Conservation (phyloP, 2,113 vertebrate species). For the Melozone crissalis region DNA sequence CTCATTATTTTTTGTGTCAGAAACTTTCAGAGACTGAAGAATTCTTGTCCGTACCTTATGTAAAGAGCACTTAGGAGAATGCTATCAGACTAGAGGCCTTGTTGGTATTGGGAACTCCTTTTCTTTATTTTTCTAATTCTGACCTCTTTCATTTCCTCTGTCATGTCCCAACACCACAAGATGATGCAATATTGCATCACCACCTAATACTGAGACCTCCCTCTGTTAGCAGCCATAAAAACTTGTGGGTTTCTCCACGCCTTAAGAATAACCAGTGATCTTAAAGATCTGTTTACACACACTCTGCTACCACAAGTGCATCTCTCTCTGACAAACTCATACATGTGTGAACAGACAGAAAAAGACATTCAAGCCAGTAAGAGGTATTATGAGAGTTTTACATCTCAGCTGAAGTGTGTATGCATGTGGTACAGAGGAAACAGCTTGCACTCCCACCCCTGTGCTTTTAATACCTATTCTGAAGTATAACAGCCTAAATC, state of each 20-base stretch:
- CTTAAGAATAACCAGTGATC: not conserved
- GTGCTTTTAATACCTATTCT: constrained; percentile 45
- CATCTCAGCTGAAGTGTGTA: not conserved
- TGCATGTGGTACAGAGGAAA: not conserved
- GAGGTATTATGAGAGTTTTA: not conserved
- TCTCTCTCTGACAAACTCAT: not conserved
- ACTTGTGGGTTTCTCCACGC: not conserved
- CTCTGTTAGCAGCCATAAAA: not conserved
- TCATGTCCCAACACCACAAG: not conserved
- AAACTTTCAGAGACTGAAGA: not conserved
- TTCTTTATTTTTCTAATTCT: constrained; percentile 35
- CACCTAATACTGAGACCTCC: not conserved
- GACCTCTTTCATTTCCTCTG: constrained; percentile 28
- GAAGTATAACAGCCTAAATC: not conserved
- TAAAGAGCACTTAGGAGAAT: not conserved
- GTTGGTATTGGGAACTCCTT: not conserved
- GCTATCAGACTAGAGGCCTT: not conserved
- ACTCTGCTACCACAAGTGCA: not conserved
- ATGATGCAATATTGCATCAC: constrained; percentile 65
- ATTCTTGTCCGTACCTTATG: not conserved
- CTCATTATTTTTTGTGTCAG: not conserved
- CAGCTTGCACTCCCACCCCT: constrained; percentile 43
- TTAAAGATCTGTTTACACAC: not conserved
- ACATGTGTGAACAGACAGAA: not conserved
- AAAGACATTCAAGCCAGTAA: not conserved